Evolutionary conservation across 2,888 invertebrate genomes (phyloP), one percentile per base, ranked within the genome.

Genomic region (Eristalis tenax): DNA sequence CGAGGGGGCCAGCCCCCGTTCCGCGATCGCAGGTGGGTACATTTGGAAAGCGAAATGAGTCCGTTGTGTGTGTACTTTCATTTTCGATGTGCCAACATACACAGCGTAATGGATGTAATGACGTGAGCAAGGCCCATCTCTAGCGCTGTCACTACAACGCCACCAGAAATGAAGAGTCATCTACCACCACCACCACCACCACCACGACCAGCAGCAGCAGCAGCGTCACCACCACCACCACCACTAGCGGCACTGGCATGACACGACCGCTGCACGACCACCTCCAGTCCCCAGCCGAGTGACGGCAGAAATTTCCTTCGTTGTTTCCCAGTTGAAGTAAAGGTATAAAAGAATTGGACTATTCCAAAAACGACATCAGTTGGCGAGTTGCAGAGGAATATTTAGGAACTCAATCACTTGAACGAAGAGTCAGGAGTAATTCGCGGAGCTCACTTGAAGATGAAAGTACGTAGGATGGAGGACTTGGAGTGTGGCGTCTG

Each of bases 341-440:
- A 87, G 87, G 87, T 87, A 87, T 87, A 87, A 87, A 87, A 87
- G 87, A 83, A 79, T 87, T 83, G 83, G 87, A 76, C 68, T 83
- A 79, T 63, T 69, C 73, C 64, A 65, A 75, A 76, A 73, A 76
- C 71, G 66, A 22, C 83, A 87, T 87, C 87, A 87, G 87, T 87
- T 76, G 79, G 26, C 43, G 28, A 23, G 23, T 78, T 82, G 86
- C 77, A 26, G 73, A 77, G 81, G 85, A 85, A 71, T 71, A 68
- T 76, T 64, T 64, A 73, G 71, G 68, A 68, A 63, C 61, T 32
- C 66, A 71, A 87, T 66, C 18, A 18, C 13, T 59, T 56, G 15
- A 66, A 75, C 68, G 73, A 22, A 50, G 35, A 50, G 23, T 43
- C 40, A 76, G 71, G 83, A 79, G 71, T 35, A 57, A 22, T 75